Base-by-base conservation (phyloP, 2,888 invertebrate genomes). In the Alloplasta piceator region DNA sequence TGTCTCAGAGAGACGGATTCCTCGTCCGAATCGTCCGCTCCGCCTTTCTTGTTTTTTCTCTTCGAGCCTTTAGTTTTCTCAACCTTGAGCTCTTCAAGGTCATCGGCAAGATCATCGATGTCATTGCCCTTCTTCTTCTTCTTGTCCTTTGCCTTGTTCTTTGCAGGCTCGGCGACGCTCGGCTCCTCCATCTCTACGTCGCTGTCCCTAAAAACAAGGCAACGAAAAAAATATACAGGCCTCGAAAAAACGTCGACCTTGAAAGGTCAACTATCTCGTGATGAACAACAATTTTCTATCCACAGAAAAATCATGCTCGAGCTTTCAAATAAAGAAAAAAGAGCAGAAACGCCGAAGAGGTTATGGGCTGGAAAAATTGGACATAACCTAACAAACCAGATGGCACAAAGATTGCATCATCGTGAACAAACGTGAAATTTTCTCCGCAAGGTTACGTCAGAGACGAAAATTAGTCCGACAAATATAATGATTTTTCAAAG, bases 61-160 rank as follows among this genome's bases (percentile, higher is more conserved):
- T 87, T 87, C 38, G 86, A 86, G 0, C 66, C 26, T 67, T 88
- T 88, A 1, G 84, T 94, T 80, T 93, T 94, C 74, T 94, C 93
- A 72, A 95, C 93, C 83, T 94, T 94, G 63, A 95, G 90, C 92
- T 95, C 94, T 88, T 94, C 94, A 1, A 95, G 91, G 84, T 93
- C 94, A 71, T 94, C 94, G 86, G 94, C 93, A 88, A 94, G 80
- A 61, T 86, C 86, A 9, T 83, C 83, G 0, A 63, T 10, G 1
- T 85, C 85, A 6, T 84, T 93, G 86, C 93, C 93, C 79, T 93
- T 89, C 92, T 63, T 94, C 90, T 87, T 94, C 93, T 85, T 93
- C 92, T 85, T 93, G 92, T 76, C 87, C 92, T 88, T 94, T 93
- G 87, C 86, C 83, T 88, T 88, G 12, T 84, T 83, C 58, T 92